phyloP scores from a whole-genome alignment of 2,797 vertebrate genomes.

The Hipposideros larvatus region DNA sequence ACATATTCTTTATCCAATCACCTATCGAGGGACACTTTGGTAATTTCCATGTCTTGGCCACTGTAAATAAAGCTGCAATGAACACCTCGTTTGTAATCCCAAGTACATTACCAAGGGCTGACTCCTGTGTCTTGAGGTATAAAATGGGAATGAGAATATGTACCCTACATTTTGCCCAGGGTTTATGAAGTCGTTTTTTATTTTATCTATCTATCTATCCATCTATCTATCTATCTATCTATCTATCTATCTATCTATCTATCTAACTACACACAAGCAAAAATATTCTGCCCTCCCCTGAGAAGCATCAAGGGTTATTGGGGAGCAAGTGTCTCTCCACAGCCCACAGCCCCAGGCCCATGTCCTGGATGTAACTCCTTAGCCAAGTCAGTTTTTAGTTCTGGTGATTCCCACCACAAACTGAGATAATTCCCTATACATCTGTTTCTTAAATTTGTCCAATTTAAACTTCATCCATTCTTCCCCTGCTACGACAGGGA shows the following conservation, averaged over 20 bases:
- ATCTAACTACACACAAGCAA: not conserved
- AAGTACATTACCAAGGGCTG: not conserved
- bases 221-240: not conserved
- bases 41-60: too few relatives aligned
- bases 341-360: fast-evolving
- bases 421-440: not conserved
- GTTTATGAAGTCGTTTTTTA: not conserved
- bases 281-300: not conserved
- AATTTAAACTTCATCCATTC: not conserved
- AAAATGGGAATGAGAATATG: not conserved
- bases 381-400: not conserved
- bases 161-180: not conserved
- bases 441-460: not conserved
- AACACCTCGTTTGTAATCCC: not conserved
- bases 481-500: too few relatives aligned
- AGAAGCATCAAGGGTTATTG: not conserved
- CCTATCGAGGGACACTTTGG: too few relatives aligned
- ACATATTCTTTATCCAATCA: too few relatives aligned
- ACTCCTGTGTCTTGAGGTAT: not conserved
- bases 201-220: not conserved
- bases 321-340: not conserved
- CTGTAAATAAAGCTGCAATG: too few relatives aligned
- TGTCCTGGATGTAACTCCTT: fast-evolving
- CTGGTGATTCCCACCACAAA: not conserved
- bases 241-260: not conserved